Evolutionary conservation across 2,113 vertebrate species (phyloP).

Genomic region (human (Homo sapiens)): DNA sequence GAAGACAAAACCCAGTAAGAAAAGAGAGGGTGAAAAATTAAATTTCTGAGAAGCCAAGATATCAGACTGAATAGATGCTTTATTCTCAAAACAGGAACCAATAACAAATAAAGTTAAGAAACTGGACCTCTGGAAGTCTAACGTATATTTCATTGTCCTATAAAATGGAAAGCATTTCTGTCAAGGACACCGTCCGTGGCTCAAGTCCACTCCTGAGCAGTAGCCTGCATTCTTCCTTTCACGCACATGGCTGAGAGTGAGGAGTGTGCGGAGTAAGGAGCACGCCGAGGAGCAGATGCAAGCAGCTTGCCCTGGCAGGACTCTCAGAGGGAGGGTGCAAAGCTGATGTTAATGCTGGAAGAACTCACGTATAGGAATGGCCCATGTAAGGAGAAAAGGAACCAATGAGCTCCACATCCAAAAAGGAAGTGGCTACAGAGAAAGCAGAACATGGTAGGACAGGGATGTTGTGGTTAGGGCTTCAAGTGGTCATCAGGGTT

Average conservation of each 20-base stretch:
- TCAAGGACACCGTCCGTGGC: background rate
- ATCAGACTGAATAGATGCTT: background rate
- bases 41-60: background rate
- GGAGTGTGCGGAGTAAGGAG: too few species aligned
- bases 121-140: background rate
- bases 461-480: background rate
- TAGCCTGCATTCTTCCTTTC: background rate
- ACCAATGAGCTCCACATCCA: background rate
- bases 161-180: background rate
- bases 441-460: background rate
- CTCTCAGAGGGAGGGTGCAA: background rate
- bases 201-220: background rate
- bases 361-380: background rate
- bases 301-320: background rate
- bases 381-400: background rate
- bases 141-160: background rate
- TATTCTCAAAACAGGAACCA: slow-evolving; percentile 5
- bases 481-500: background rate
- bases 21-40: background rate
- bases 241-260: background rate
- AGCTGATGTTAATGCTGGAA: background rate
- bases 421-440: background rate
- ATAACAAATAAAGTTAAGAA: background rate
- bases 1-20: background rate
- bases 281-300: background rate